A percentile compares a stretch with the other conserved stretches of the same genome.
Conservation (phyloP, 2,113 vertebrate genomes). For the Eidolon helvum region DNA sequence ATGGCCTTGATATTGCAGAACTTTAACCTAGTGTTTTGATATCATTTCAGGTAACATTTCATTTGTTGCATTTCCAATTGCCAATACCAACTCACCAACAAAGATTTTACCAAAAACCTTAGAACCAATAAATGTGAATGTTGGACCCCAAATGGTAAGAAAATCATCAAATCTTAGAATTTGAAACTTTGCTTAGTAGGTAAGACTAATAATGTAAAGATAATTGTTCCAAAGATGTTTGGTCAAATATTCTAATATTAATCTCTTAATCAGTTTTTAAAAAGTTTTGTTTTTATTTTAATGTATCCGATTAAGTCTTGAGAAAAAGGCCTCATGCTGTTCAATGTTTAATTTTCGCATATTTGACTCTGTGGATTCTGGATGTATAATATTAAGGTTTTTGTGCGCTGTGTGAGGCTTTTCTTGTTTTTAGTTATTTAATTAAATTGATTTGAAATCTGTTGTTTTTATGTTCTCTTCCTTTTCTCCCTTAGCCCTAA, state of each 20-base stretch:
- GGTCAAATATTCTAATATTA: neutral
- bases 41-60: slow-evolving; percentile 83
- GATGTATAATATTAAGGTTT: neutral
- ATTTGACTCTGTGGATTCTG: neutral
- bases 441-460: slow-evolving; percentile 31
- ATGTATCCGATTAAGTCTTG: neutral
- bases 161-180: slow-evolving; percentile 38
- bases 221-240: neutral
- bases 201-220: neutral
- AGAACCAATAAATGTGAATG: slow-evolving; percentile 87
- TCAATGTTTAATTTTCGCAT: neutral
- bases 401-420: neutral
- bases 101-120: slow-evolving; percentile 88
- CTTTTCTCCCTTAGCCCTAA: neutral
- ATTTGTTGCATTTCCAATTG: slow-evolving; percentile 83
- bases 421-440: slow-evolving; percentile 25
- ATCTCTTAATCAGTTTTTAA: neutral
- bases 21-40: slow-evolving; percentile 54
- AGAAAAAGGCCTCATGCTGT: neutral
- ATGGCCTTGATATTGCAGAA: neutral
- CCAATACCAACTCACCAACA: slow-evolving; percentile 82
- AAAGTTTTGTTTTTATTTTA: slow-evolving; percentile 19
- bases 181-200: neutral
- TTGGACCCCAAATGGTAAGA: slow-evolving; percentile 89
- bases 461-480: neutral